These are phyloP conservation scores for Ctenomys sociabilis DNA, from an alignment of 2,113 vertebrate species.

Conservation along the genomic window DNA sequence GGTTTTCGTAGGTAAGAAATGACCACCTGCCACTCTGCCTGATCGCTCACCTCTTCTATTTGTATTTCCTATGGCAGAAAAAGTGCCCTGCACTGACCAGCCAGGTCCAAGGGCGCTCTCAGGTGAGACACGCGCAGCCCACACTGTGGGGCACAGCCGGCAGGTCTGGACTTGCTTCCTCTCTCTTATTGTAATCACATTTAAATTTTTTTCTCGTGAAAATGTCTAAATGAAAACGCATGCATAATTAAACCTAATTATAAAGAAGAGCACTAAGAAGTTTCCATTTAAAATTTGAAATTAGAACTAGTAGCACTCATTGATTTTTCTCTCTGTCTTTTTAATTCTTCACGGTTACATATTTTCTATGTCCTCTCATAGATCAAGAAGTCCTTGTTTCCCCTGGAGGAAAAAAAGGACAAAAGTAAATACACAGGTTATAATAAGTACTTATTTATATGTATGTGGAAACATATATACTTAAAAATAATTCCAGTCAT, in stretches of 20 bases:
- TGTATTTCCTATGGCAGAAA: neutral
- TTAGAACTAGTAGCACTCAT: neutral
- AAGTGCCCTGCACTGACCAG: neutral
- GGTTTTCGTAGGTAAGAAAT: neutral
- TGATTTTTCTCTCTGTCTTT: neutral
- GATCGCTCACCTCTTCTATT: neutral
- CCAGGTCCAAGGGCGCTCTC: neutral
- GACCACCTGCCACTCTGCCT: neutral
- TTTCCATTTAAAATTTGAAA: constrained; percentile 25
- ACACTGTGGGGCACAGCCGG: neutral
- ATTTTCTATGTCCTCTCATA: neutral
- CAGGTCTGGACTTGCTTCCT: neutral
- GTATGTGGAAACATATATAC: neutral
- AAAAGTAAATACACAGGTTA: neutral
- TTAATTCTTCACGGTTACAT: neutral
- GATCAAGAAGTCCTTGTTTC: neutral
- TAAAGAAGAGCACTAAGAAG: neutral
- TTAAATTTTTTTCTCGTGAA: neutral
- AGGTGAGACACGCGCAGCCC: neutral
- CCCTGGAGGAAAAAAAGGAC: neutral
- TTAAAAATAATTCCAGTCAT: neutral
- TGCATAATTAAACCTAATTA: neutral
- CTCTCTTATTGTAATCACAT: neutral
- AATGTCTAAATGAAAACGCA: constrained; percentile 41
- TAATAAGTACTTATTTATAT: neutral